A percentile compares a stretch with the other conserved stretches of the same genome.
These are phyloP conservation scores for Chaetodon auriga DNA, from an alignment of 2,113 vertebrate species.

Conservation along the genomic window DNA sequence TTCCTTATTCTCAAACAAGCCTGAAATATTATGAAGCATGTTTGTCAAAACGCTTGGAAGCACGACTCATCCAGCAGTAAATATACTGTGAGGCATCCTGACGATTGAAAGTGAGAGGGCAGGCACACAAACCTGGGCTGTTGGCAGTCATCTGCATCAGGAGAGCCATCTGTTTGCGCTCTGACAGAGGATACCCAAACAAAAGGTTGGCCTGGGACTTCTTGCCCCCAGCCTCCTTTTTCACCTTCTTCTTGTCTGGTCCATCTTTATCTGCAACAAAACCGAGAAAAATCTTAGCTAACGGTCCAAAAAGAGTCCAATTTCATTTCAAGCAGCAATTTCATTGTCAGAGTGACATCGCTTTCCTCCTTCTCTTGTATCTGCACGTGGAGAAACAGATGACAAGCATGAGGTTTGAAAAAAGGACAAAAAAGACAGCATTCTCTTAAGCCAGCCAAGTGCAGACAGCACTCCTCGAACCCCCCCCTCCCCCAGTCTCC, in stretches of 20 bases:
- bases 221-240: conserved; percentile 94
- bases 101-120: conserved; percentile 34
- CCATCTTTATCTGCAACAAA: conserved; percentile 95
- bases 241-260: conserved; percentile 97
- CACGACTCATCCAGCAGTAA: conserved; percentile 51
- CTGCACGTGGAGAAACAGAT: conserved; percentile 73
- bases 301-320: neutral
- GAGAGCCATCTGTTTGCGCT: conserved; percentile 99
- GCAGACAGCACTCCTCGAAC: conserved; percentile 24
- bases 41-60: neutral
- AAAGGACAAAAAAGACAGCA: conserved; percentile 36
- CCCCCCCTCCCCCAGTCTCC: conserved; percentile 6
- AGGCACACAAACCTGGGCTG: conserved; percentile 92
- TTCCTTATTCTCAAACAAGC: conserved; percentile 21
- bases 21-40: neutral
- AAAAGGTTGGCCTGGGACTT: conserved; percentile 95
- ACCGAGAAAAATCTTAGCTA: conserved; percentile 6
- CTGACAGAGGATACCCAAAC: conserved; percentile 98
- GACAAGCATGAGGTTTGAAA: conserved; percentile 76
- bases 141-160: conserved; percentile 99
- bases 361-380: conserved; percentile 74
- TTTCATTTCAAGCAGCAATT: neutral
- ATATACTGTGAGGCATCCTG: conserved; percentile 6
- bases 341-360: conserved; percentile 10
- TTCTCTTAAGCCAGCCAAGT: conserved; percentile 73